These are phyloP conservation scores for Deilephila porcellus DNA, from an alignment of 2,888 invertebrate genomes.

Conservation along the genomic window DNA sequence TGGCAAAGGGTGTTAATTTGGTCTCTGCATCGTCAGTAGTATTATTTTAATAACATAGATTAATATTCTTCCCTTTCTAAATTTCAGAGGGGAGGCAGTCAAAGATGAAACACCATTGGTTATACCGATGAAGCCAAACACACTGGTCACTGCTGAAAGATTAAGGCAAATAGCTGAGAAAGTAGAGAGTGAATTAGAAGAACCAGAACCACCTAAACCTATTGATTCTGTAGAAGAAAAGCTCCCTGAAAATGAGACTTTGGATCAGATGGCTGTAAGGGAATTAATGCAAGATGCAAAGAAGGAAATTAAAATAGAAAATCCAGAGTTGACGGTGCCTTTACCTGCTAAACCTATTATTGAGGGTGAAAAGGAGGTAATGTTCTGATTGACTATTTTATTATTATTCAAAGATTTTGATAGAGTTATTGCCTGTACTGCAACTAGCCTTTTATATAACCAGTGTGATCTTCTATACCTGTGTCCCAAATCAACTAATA, in stretches of 20 bases:
- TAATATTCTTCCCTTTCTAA: not conserved
- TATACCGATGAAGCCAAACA: conserved; percentile 87
- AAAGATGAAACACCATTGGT: conserved; percentile 84
- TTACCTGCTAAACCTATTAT: conserved; percentile 83
- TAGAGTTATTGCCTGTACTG: no score
- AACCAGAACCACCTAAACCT: conserved; percentile 61
- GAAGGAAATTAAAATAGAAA: conserved; percentile 65
- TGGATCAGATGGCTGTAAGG: conserved; percentile 89
- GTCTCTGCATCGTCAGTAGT: no score
- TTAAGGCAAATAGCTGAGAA: conserved; percentile 79
- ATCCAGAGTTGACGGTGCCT: conserved; percentile 80
- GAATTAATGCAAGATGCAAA: conserved; percentile 88
- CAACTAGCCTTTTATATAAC: no score
- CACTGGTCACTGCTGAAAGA: conserved; percentile 80
- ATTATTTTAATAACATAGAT: not conserved
- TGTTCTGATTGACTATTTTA: not conserved
- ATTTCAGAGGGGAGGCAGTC: conserved; percentile 80
- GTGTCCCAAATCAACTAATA: no score
- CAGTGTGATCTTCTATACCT: no score
- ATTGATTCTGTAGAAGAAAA: conserved; percentile 54
- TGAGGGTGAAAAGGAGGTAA: conserved; percentile 87
- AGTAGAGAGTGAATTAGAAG: conserved; percentile 79
- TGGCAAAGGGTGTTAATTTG: no score
- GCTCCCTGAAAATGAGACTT: conserved; percentile 57
- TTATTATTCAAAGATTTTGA: not conserved